A percentile compares a stretch with the other conserved stretches of the same genome.
Conservation (phyloP, 2,888 invertebrate genomes). For the Therioaphis trifolii region DNA sequence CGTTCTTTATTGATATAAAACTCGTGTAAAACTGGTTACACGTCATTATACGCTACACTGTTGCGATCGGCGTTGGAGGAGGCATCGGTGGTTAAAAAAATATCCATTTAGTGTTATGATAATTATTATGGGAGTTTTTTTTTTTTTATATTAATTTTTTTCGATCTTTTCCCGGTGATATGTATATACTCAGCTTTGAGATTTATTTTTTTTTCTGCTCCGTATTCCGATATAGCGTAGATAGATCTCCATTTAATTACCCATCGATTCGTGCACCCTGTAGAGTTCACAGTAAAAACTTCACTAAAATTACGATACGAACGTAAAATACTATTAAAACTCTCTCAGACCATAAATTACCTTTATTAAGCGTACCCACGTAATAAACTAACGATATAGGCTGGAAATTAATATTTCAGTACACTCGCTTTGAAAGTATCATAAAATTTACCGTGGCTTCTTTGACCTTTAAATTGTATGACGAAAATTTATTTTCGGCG, state of each 20-base stretch:
- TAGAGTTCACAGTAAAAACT: neutral
- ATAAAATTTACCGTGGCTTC: neutral
- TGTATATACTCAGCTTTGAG: too few relatives aligned
- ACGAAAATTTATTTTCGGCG: neutral
- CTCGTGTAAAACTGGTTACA: conserved; percentile 50
- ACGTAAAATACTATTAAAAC: neutral
- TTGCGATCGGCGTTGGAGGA: neutral
- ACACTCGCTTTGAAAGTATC: neutral
- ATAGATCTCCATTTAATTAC: neutral
- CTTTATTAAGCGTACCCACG: neutral
- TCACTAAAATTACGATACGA: neutral
- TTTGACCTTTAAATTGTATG: neutral
- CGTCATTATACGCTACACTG: neutral
- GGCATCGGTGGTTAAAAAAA: neutral
- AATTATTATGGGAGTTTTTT: neutral
- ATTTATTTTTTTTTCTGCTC: too few relatives aligned
- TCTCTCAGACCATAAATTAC: neutral
- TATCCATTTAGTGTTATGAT: conserved; percentile 5
- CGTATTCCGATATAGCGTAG: too few relatives aligned
- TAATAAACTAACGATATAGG: neutral
- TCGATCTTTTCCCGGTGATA: too few relatives aligned
- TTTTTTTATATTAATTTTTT: too few relatives aligned
- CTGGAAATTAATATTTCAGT: neutral
- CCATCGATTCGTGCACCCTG: neutral
- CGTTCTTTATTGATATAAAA: conserved; percentile 41